Evolutionary conservation across 2,888 invertebrate genomes (phyloP).

Genomic region (Acleris emargana): DNA sequence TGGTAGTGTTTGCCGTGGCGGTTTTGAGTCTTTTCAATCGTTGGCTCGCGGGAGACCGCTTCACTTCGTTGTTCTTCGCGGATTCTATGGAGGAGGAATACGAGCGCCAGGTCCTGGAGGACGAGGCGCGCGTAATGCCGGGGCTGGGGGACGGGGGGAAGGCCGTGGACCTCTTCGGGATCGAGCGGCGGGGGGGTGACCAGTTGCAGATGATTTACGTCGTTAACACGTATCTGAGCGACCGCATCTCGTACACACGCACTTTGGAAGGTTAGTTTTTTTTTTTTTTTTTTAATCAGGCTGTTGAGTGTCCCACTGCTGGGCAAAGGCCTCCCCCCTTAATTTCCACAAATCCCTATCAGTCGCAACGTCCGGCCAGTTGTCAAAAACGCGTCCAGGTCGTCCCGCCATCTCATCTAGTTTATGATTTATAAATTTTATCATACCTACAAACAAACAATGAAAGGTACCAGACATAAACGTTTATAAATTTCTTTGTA

Average conservation of each 20-base stretch:
- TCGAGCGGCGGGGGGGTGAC: slow-evolving; percentile 87
- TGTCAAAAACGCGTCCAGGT: too few relatives aligned
- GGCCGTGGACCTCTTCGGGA: slow-evolving; percentile 86
- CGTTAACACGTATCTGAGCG: slow-evolving; percentile 94
- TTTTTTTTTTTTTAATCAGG: too few relatives aligned
- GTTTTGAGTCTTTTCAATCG: slow-evolving; percentile 67
- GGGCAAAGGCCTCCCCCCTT: too few relatives aligned
- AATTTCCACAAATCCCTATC: too few relatives aligned
- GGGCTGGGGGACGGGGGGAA: slow-evolving; percentile 89
- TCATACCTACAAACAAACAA: too few relatives aligned
- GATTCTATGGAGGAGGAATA: slow-evolving; percentile 56
- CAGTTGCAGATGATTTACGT: slow-evolving; percentile 91
- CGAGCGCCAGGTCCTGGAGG: slow-evolving; percentile 82
- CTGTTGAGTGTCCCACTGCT: too few relatives aligned
- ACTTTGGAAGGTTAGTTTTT: slow-evolving; percentile 85
- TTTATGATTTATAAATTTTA: too few relatives aligned
- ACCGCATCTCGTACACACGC: slow-evolving; percentile 93
- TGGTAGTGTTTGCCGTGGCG: slow-evolving; percentile 63
- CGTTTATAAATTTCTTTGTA: too few relatives aligned
- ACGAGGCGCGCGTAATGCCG: slow-evolving; percentile 86
- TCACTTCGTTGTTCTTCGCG: slow-evolving; percentile 52
- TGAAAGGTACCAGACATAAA: too few relatives aligned
- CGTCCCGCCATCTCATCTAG: too few relatives aligned
- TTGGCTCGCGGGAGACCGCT: slow-evolving; percentile 71
- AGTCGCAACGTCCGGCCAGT: too few relatives aligned